phyloP scores from a whole-genome alignment of 2,113 vertebrate species.

The Smithornis capensis region DNA sequence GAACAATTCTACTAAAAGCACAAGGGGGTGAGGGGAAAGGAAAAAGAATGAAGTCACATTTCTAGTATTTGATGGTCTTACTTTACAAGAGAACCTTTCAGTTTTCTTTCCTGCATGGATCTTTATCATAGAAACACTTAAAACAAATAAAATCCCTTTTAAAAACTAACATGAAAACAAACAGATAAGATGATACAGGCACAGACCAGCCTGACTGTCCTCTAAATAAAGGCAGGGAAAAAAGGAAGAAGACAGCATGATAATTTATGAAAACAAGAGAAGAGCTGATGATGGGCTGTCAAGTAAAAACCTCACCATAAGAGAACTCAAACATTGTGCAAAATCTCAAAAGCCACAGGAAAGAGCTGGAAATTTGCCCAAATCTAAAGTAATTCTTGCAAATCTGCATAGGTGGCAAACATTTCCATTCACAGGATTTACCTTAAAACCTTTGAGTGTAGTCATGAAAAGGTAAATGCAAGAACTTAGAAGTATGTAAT shows the following conservation, averaged over 20 bases:
- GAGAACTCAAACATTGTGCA: not conserved
- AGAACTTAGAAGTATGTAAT: not conserved
- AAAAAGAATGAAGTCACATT: not conserved
- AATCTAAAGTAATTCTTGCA: not conserved
- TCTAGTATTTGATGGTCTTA: not conserved
- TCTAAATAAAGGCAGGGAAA: not conserved
- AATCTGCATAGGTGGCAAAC: not conserved
- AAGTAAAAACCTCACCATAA: not conserved
- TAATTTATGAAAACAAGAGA: not conserved
- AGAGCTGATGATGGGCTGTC: not conserved
- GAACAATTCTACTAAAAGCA: not conserved
- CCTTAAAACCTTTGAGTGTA: not conserved
- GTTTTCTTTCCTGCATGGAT: not conserved
- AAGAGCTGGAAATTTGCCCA: not conserved
- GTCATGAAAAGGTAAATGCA: not conserved
- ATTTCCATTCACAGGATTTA: not conserved
- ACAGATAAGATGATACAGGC: not conserved
- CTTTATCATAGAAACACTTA: not conserved
- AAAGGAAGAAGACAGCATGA: not conserved
- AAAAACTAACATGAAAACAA: not conserved
- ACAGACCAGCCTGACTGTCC: not conserved
- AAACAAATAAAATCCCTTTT: not conserved
- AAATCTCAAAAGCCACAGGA: not conserved
- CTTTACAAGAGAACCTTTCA: not conserved
- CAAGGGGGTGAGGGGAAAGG: not conserved